Evolutionary conservation across 2,888 invertebrate genomes (phyloP), one percentile per base, ranked within the genome.

Genomic region (Sylvicola cinctus): DNA sequence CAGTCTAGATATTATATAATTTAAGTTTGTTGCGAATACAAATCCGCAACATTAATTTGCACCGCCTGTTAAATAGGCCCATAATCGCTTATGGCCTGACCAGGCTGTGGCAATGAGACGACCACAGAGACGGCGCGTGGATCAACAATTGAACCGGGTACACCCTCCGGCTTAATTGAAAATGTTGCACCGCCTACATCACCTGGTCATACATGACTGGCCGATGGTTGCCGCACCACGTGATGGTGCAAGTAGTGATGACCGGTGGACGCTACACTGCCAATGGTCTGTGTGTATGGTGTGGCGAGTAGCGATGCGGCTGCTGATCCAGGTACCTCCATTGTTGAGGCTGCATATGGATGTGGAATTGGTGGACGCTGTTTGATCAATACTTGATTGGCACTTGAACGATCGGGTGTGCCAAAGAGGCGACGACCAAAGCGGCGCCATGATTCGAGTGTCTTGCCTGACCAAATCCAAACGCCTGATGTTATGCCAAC

Each of bases 391-490:
- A 65, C 67, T 33, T 65, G 66, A 43, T 64, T 66, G 32, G 68
- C 68, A 8, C 67, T 66, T 2, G 63, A 61, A 32, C 63, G 58
- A 50, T 68, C 67, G 2, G 65, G 62, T 49, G 61, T 55, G 41
- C 51, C 52, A 39, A 74, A 67, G 32, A 76, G 60, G 37, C 79
- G 63, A 46, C 74, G 66, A 76, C 80, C 83, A 45, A 85, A 68
- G 49, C 81, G 68, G 39, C 74, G 66, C 87, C 91, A 93, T 41
- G 87, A 85, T 46, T 84, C 84, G 40, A 91, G 61, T 27, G 91
- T 93, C 61, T 93, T 93, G 39, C 85, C 81, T 36, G 88, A 88
- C 83, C 90, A 88, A 53, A 93, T 90, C 93, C 93, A 93, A 39
- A 91, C 87, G 35, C 90, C 90, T 4, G 87, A 85, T 17, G 91